These are phyloP conservation scores for Numida meleagris DNA, from an alignment of 2,113 vertebrate species.

Conservation along the genomic window DNA sequence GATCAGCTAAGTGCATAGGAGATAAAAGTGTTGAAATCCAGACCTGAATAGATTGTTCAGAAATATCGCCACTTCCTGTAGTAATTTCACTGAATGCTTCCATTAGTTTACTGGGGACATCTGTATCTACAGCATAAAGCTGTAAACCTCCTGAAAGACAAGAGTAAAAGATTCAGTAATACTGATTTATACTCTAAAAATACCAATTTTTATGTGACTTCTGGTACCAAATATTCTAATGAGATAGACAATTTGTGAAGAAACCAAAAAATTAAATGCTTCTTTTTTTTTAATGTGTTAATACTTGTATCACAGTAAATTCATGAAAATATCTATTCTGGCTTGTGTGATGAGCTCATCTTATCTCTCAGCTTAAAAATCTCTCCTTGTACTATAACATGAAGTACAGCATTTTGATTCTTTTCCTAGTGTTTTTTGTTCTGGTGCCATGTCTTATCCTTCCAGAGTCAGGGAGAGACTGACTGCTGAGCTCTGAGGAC, in stretches of 20 bases:
- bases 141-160: constrained; percentile 63
- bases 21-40: not conserved
- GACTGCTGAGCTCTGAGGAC: too few species aligned
- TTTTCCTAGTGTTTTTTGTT: not conserved
- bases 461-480: not conserved
- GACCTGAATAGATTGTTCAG: constrained; percentile 74
- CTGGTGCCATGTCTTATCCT: not conserved
- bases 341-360: not conserved
- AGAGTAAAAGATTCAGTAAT: not conserved
- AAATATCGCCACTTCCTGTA: constrained; percentile 58
- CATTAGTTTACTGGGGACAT: constrained; percentile 49
- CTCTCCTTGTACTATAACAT: not conserved
- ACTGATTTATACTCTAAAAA: not conserved
- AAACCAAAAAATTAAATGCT: not conserved
- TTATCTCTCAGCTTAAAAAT: not conserved
- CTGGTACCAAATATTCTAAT: not conserved
- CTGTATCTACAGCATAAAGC: constrained; percentile 23
- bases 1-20: not conserved
- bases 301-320: not conserved
- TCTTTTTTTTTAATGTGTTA: not conserved
- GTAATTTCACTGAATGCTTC: constrained; percentile 72
- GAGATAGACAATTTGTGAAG: not conserved
- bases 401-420: not conserved
- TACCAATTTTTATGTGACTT: not conserved
- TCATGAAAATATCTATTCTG: not conserved